Evolutionary conservation across 2,797 vertebrate species (phyloP).

Genomic region (Neosilurus hyrtlii): DNA sequence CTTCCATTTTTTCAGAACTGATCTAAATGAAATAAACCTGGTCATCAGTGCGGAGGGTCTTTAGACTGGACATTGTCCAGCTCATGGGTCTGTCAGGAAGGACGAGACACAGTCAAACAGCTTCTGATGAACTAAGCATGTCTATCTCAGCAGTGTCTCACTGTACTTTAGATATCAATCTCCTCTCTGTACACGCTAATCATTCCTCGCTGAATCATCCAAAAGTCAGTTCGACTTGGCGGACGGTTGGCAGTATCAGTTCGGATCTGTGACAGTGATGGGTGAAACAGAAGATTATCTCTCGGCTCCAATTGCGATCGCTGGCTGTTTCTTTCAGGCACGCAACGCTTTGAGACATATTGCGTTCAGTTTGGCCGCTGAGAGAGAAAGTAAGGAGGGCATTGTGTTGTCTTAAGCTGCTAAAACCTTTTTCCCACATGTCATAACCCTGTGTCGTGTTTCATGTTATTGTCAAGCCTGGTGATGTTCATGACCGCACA

Average conservation of each 20-base stretch:
- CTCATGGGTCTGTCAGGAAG: conserved; percentile 5
- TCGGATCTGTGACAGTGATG: conserved; percentile 19
- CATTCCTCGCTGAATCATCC: conserved; percentile 24
- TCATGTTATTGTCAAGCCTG: conserved; percentile 63
- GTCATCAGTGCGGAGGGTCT: background rate
- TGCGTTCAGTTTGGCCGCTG: conserved; percentile 50
- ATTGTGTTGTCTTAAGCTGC: conserved; percentile 53
- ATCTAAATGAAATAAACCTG: background rate
- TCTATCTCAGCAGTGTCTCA: conserved; percentile 16
- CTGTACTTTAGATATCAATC: background rate
- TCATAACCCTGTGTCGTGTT: conserved; percentile 57
- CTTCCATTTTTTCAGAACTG: background rate
- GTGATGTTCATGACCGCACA: conserved; percentile 55
- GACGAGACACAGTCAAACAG: background rate
- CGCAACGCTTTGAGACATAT: conserved; percentile 37
- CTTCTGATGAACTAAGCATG: conserved; percentile 31
- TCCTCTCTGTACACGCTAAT: conserved; percentile 2
- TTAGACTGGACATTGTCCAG: background rate
- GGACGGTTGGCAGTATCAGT: conserved; percentile 5
- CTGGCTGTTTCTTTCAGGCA: conserved; percentile 35
- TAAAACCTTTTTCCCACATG: conserved; percentile 61
- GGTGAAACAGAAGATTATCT: conserved; percentile 47
- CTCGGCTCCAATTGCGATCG: conserved; percentile 6
- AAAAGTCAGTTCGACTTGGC: conserved; percentile 21
- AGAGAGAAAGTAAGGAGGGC: conserved; percentile 59